Base-by-base conservation (phyloP, 2,888 invertebrate species). In the Chorisops tibialis region DNA sequence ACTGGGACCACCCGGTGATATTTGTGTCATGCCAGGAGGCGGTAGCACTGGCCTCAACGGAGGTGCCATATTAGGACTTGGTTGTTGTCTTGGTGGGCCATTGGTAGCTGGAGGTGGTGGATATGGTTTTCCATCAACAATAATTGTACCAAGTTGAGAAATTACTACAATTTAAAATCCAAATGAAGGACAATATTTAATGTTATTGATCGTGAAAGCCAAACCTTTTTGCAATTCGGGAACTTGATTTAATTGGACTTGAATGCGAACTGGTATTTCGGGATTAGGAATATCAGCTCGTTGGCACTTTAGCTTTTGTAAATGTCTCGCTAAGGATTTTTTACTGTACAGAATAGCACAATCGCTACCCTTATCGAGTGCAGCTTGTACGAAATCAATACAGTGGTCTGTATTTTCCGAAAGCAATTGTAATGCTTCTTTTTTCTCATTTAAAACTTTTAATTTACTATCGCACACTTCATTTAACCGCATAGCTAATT, bases 201-300 rank as follows among this genome's bases (percentile, higher is more conserved):
- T 47, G 2, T 22, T 16, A 21, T 11, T 50, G 24, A 30, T 30
- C 1, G 9, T 30, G 5, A 30, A 45, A 39, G 67, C 2, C 41
- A 58, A 70, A 88, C 88, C 88, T 81, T 89, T 87, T 69, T 89
- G 82, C 61, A 91, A 81, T 73, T 91, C 91, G 52, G 88, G 86
- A 70, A 91, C 86, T 80, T 90, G 90, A 75, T 91, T 91, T 66
- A 91, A 80, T 37, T 87, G 86, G 63, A 91, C 81, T 75, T 87
- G 85, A 75, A 92, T 91, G 71, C 91, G 83, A 67, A 92, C 91
- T 37, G 91, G 91, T 69, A 92, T 90, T 80, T 92, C 91, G 16
- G 92, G 92, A 82, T 92, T 92, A 67, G 92, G 92, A 74, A 92
- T 91, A 79, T 92, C 91, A 2, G 91, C 91, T 70, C 91, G 83